Evolutionary conservation across 2,888 invertebrate species (phyloP).

Genomic region (Agriotes lineatus): DNA sequence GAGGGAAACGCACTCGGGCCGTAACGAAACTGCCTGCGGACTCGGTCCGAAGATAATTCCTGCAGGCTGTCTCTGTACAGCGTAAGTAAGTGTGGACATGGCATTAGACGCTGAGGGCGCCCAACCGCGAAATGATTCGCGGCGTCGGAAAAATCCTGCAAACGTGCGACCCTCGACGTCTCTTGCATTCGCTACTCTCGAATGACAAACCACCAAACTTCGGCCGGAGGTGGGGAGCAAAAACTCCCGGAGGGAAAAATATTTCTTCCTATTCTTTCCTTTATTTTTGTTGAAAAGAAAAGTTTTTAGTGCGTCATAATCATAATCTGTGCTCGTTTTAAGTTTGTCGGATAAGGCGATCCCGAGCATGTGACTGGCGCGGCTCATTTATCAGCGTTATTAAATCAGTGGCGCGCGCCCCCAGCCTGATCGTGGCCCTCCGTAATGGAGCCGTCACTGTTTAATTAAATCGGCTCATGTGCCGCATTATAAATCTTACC

Average conservation of each 20-base stretch:
- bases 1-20: no score
- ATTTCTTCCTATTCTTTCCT: conserved; percentile 40
- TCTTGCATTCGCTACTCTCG: conserved; percentile 21
- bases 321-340: conserved; percentile 59
- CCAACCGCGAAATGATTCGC: conserved; percentile 33
- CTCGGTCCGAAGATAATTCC: no score
- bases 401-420: conserved; percentile 47
- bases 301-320: conserved; percentile 57
- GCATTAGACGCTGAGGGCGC: conserved; percentile 15
- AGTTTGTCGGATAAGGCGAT: conserved; percentile 47
- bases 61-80: no score
- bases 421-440: conserved; percentile 44
- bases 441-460: conserved; percentile 58
- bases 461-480: conserved; percentile 58
- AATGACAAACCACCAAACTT: conserved; percentile 36
- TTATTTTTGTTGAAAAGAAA: conserved; percentile 50
- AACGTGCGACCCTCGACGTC: conserved; percentile 13
- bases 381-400: conserved; percentile 48
- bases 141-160: conserved; percentile 8
- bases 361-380: conserved; percentile 36
- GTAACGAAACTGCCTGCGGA: no score
- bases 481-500: conserved; percentile 55
- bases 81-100: background rate
- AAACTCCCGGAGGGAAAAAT: conserved; percentile 41
- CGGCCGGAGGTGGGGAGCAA: conserved; percentile 29